phyloP scores from a whole-genome alignment of 2,888 invertebrate genomes.

The Amiota mariae region DNA sequence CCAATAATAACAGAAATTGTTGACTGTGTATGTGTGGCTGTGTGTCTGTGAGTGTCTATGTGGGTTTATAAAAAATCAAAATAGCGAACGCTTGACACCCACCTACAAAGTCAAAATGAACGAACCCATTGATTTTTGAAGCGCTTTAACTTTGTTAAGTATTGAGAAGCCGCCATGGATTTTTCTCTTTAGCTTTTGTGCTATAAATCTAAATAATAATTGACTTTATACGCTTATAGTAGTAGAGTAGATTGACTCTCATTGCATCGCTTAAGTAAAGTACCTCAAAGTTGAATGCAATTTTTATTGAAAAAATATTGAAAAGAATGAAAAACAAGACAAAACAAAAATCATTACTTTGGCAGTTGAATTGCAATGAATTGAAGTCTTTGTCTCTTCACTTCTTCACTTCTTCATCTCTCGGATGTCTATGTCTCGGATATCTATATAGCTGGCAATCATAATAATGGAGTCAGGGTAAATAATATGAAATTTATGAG shows the following conservation, averaged over 20 bases:
- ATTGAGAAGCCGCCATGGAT: neutral
- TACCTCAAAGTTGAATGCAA: neutral
- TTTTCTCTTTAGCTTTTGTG: constrained; percentile 15
- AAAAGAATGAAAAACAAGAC: constrained; percentile 13
- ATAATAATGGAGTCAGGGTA: constrained; percentile 15
- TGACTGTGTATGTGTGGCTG: neutral
- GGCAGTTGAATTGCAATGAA: constrained; percentile 19
- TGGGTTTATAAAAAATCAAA: constrained; percentile 12
- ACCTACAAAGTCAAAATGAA: constrained; percentile 2
- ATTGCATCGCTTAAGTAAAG: no score
- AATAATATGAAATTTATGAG: constrained; percentile 24
- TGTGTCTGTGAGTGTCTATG: no score
- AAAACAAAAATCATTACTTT: neutral
- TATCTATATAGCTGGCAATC: neutral
- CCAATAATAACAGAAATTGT: neutral
- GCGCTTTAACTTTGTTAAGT: constrained; percentile 3
- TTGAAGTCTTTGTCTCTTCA: constrained; percentile 9
- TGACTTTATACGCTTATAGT: constrained; percentile 9
- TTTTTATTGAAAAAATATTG: constrained; percentile 20
- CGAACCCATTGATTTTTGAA: constrained; percentile 23
- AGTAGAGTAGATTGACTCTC: neutral
- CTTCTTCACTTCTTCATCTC: no score
- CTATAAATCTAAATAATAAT: constrained; percentile 28
- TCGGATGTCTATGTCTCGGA: no score
- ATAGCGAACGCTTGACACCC: constrained; percentile 14